phyloP scores from a whole-genome alignment of 2,797 vertebrate genomes.

The Orientallactaga sibirica region DNA sequence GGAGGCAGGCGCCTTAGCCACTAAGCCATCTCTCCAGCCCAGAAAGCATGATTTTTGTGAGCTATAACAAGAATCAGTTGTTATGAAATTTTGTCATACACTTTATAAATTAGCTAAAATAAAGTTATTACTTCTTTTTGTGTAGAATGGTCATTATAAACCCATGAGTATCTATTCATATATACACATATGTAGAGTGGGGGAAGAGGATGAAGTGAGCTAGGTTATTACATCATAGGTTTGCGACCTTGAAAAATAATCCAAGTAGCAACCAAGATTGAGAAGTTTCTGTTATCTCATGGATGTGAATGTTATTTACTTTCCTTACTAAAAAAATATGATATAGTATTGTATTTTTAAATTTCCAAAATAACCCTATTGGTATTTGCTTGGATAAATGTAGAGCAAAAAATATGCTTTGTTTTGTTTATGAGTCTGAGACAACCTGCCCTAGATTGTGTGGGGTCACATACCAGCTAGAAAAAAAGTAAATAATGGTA shows the following conservation, averaged over 20 bases:
- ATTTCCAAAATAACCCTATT: not conserved
- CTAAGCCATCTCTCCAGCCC: no score
- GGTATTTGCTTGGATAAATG: not conserved
- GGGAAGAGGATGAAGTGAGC: not conserved
- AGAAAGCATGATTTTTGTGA: not conserved
- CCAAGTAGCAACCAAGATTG: not conserved
- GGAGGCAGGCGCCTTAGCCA: no score
- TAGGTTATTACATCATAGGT: not conserved
- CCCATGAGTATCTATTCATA: not conserved
- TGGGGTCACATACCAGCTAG: conserved; percentile 14
- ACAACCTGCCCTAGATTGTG: conserved; percentile 7
- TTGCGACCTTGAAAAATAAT: not conserved
- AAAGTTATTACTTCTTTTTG: not conserved
- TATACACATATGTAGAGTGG: not conserved
- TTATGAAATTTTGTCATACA: not conserved
- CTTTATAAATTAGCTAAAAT: not conserved
- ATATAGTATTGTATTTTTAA: not conserved
- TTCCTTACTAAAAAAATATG: not conserved
- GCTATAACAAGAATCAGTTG: not conserved
- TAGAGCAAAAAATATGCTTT: conserved; percentile 24
- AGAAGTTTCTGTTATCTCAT: not conserved
- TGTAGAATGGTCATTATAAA: not conserved
- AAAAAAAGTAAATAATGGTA: not conserved
- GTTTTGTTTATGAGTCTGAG: not conserved
- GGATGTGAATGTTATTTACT: not conserved